Base-by-base conservation (phyloP, 2,113 vertebrate species). In the Vicugna pacos region DNA sequence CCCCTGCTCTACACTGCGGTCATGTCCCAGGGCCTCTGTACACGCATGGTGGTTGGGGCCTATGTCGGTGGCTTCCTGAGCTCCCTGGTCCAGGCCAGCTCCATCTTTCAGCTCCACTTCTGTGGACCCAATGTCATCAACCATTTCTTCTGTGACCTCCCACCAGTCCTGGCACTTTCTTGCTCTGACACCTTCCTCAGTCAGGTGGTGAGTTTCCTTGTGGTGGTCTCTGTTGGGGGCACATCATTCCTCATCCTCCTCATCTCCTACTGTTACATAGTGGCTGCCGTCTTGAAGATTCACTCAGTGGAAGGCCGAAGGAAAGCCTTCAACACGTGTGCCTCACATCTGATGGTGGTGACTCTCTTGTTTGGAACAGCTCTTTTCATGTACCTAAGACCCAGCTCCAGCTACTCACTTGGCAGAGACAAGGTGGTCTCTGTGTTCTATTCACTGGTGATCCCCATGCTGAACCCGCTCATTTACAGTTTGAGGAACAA, bases 141-240 rank as follows among this genome's bases (percentile, higher is more conserved):
- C 62, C 95, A 98, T 67, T 98, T 98, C 94, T 98, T 98, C 92
- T 98, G 98, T 0, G 95, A 98, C 50, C 91, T 98, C 30, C 97
- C 98, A 0, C 97, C 97, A 0, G 14, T 98, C 32, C 89, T 98
- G 62, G 98, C 98, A n/a, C 96, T 98, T 3, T 98, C 98, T 54
- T 98, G 98, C 2, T n/a, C 96, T 1, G 58, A 94, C 62, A 96
- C 89, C 19, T 96, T 96, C 9, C n/a, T 92, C 54, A 98, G 96
- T 50, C 97, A 98, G 35, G 88, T 98, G 56, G 80, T 98, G 13
- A 98, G 97, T 58, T 97, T 97, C 82, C 93, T 97, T 0, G 32
- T 98, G n/a, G 97, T 97, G 56, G 79, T 73, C 3, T 38, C 81
- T 5, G 30, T 94, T 1, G 94, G 95, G 15, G 95, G 94, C 0